Base-by-base conservation (phyloP, 2,113 vertebrate species). In the Dendrocopos noguchii region DNA sequence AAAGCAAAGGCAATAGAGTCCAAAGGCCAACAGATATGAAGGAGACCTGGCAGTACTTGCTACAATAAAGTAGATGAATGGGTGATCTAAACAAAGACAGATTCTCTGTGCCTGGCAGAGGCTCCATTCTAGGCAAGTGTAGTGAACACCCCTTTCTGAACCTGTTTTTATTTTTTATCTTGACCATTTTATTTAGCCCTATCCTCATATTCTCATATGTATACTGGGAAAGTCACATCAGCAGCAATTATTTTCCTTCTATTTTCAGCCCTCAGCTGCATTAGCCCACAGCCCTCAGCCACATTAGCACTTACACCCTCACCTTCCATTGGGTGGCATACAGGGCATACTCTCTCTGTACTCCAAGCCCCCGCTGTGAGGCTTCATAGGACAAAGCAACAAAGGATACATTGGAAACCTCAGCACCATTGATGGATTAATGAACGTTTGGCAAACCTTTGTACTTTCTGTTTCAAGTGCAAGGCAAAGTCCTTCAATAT, bases 241-340 rank as follows among this genome's bases (percentile, higher is more conserved):
- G 66, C 78, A 92, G 87, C 75, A 95, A 89, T 84, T 59, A 73
- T 82, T 89, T 94, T 34, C 63, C 67, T 73, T 94, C 89, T 89
- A 21, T 87, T 92, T 92, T 68, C 53, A 61, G 55, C 34, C 59
- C 46, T 91, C 74, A 61, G 74, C 11, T 1, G 1, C 59, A 76
- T 87, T 72, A 92, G 63, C 57, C 47, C 53, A 75, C 68, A 67
- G 53, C 33, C 63, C 52, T 91, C 74, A 61, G 74, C 15, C 1
- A 1, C 63, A 75, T 84, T 75, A 92, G 59, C 53, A 75, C 64
- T 44, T 44, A 44, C 60, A 33, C 33, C n/a, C 78, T 92, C 87
- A 95, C 34, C 46, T 84, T 76, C 60, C 55, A 36, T 46, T 91
- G 81, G 72, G 71, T 84, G 72, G 34, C 64, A 76, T 63, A 85